Base-by-base conservation (phyloP, 2,888 invertebrate genomes). In the Drosophila algonquin region DNA sequence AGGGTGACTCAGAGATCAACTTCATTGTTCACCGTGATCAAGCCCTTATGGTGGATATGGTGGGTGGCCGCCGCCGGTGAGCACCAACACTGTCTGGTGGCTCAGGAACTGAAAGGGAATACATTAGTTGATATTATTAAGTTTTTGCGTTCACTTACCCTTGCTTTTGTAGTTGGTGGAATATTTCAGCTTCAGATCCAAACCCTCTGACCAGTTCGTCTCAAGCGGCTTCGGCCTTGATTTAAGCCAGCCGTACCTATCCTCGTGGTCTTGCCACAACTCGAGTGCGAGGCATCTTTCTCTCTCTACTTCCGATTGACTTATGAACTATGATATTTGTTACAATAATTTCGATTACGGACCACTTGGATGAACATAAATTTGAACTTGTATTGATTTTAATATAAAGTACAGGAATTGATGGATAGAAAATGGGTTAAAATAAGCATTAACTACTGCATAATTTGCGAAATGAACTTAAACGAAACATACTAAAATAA, bases 41-140 rank as follows among this genome's bases (percentile, higher is more conserved):
- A 84, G 14, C 91, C 92, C 71, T 86, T 81, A 80, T 85, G 27
- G 91, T 85, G 44, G 92, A 92, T 63, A 92, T 92, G 63, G 21
- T 21, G 21, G 21, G 21, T 21, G 3, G 35, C 92, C 92, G 8
- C 79, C 81, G 61, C 82, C 75, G 3, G 91, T 91, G 18, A 90
- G 80, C 0, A 89, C 86, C 35, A 83, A 73, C 21, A 5, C 75
- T 40, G 58, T 78, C 83, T n/a, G 88, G 83, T 0, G 89, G 84
- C 9, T 62, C 30, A 32, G 81, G 81, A 0, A 80, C 89, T 51
- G 5, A 52, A 5, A 14, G 24, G 9, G 1, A 21, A 3, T 21
- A 21, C 6, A 6, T 14, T 2, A 5, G 5, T 1, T 21, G 24
- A 0, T 1, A 16, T 47, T 16, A 70, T 35, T 44, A 10, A 5